Base-by-base conservation (phyloP, 2,888 invertebrate genomes). In the Athrips mouffetella region DNA sequence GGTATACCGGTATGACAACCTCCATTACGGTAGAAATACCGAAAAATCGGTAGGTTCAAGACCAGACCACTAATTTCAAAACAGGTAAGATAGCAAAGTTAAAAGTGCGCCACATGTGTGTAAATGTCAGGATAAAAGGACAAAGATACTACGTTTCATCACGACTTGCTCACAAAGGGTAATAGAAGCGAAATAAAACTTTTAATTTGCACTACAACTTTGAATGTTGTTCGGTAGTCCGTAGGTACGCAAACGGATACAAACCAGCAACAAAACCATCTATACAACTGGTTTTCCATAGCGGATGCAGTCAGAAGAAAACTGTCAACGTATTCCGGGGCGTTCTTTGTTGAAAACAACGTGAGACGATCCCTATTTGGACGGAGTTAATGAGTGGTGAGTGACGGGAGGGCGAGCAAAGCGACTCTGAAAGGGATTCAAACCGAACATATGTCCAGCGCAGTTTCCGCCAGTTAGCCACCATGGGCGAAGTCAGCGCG, bases 61-160 rank as follows among this genome's bases (percentile, higher is more conserved):
- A n/a, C n/a, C n/a, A n/a, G n/a, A n/a, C n/a, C n/a, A n/a, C n/a
- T n/a, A n/a, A n/a, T n/a, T n/a, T n/a, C n/a, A n/a, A n/a, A n/a
- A n/a, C n/a, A n/a, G n/a, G n/a, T n/a, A n/a, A n/a, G n/a, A n/a
- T n/a, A n/a, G n/a, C n/a, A n/a, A n/a, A n/a, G n/a, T n/a, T 37
- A 21, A 52, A 15, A 54, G 51, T 52, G 54, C 55, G 53, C 48
- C 52, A 53, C 54, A 50, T 51, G 30, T 27, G 30, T 37, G 35
- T 39, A 51, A 54, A 54, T 58, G 55, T 58, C 58, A 58, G 51
- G 50, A 53, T 39, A 44, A 44, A 45, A 15, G 49, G 35, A 42
- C 54, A 56, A 56, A 51, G 56, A 48, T 53, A 50, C 16, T 30
- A 5, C 13, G 2, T 13, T 13, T 15, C 13, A 13, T 44, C 27